These are phyloP conservation scores for Sarcophaga caerulescens DNA, from an alignment of 2,888 invertebrate species.

Conservation along the genomic window DNA sequence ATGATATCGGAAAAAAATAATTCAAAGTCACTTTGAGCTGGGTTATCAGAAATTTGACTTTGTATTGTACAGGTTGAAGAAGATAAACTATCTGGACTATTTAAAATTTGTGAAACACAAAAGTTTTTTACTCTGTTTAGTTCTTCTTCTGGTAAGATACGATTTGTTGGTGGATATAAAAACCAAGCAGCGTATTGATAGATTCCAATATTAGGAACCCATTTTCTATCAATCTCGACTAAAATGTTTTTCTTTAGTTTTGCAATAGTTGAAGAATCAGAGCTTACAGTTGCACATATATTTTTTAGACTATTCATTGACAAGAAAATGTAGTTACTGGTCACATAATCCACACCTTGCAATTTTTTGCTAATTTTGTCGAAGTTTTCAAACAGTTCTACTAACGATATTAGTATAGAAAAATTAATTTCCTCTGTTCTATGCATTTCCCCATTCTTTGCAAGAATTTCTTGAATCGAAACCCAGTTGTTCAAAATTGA, in stretches of 20 bases:
- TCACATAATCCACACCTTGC: slow-evolving; percentile 46
- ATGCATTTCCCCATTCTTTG: slow-evolving; percentile 30
- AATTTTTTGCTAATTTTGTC: slow-evolving; percentile 48
- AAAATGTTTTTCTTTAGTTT: slow-evolving; percentile 49
- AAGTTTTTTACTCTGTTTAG: slow-evolving; percentile 18
- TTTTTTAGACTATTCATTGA: slow-evolving; percentile 50
- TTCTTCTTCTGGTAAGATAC: not conserved
- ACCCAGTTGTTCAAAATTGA: slow-evolving; percentile 28
- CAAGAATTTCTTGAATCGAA: slow-evolving; percentile 41
- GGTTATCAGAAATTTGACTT: not conserved
- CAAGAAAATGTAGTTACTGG: slow-evolving; percentile 48
- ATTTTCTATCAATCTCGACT: slow-evolving; percentile 34
- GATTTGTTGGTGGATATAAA: not conserved
- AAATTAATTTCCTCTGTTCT: slow-evolving; percentile 42
- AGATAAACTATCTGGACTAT: no score
- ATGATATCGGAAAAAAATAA: not conserved
- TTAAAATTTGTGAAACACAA: slow-evolving; percentile 27
- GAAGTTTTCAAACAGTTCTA: slow-evolving; percentile 44
- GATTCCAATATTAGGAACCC: slow-evolving; percentile 46
- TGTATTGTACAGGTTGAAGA: not conserved
- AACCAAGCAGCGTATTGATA: slow-evolving; percentile 34
- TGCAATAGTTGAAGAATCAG: slow-evolving; percentile 30
- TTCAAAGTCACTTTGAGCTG: not conserved
- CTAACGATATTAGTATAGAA: slow-evolving; percentile 27
- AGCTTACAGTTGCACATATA: slow-evolving; percentile 8